A percentile compares a stretch with the other conserved stretches of the same genome.
These are phyloP conservation scores for Agrotis segetum DNA, from an alignment of 2,888 invertebrate species.

Conservation along the genomic window DNA sequence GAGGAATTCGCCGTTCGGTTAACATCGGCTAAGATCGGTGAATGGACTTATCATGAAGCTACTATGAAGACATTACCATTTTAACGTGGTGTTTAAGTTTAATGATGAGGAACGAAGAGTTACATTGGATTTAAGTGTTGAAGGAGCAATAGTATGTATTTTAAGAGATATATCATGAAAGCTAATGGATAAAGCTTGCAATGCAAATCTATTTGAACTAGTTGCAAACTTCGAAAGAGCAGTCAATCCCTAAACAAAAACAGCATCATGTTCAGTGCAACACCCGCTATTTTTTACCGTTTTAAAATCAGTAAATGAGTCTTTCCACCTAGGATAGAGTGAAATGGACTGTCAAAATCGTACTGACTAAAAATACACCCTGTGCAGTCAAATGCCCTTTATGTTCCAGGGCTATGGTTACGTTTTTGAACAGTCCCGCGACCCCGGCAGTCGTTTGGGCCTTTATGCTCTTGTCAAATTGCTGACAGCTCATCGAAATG, in stretches of 20 bases:
- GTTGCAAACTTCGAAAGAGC: neutral
- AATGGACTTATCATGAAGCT: neutral
- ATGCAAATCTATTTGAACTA: neutral
- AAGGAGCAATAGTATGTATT: neutral
- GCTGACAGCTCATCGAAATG: too few relatives aligned
- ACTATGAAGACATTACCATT: neutral
- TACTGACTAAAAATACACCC: too few relatives aligned
- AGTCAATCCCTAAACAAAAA: neutral
- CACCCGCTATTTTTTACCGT: too few relatives aligned
- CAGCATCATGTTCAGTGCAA: neutral
- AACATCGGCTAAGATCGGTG: neutral
- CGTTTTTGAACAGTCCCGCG: too few relatives aligned
- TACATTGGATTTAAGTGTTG: neutral
- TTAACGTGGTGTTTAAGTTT: conserved; percentile 1
- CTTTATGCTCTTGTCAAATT: too few relatives aligned
- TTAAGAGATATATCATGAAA: neutral
- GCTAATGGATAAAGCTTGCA: neutral
- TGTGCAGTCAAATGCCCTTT: too few relatives aligned
- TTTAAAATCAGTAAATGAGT: too few relatives aligned
- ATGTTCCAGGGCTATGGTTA: too few relatives aligned
- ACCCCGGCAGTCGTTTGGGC: too few relatives aligned
- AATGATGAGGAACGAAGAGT: neutral
- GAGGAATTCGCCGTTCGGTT: conserved; percentile 13
- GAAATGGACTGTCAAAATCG: too few relatives aligned
- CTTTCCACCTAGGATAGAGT: too few relatives aligned